Evolutionary conservation across 2,888 invertebrate species (phyloP).

Genomic region (Aporophyla nigra): DNA sequence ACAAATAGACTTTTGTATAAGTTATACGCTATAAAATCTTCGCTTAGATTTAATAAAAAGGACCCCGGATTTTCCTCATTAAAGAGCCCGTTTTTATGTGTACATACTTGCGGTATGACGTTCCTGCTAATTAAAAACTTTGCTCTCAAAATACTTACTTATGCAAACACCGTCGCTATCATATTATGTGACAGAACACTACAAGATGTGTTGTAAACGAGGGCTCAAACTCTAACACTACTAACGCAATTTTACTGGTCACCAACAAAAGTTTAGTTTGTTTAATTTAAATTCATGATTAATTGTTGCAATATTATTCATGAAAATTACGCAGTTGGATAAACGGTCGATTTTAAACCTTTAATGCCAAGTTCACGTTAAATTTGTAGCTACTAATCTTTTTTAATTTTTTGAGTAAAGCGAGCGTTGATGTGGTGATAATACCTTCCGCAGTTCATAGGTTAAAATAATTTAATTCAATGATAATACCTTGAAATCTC

Average conservation of each 20-base stretch:
- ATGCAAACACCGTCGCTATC: not conserved
- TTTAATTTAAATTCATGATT: no score
- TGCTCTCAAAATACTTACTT: conserved; percentile 3
- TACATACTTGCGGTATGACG: conserved; percentile 20
- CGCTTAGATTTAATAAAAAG: conserved; percentile 26
- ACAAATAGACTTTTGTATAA: not conserved
- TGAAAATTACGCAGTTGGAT: no score
- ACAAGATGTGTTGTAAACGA: not conserved
- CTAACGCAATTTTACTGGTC: no score
- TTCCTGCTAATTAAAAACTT: conserved; percentile 47
- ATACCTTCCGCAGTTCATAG: no score
- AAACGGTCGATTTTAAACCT: no score
- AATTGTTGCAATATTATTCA: no score
- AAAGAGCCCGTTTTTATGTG: conserved; percentile 29
- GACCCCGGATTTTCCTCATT: conserved; percentile 21
- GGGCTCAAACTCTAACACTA: no score
- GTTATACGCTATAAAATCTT: conserved; percentile 21
- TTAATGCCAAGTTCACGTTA: no score
- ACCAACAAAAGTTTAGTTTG: no score
- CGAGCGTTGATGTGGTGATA: no score
- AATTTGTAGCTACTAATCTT: no score
- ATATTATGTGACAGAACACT: not conserved
- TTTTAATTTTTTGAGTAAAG: no score
- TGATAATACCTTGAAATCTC: conserved; percentile 11
- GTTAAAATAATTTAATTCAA: not conserved